Base-by-base conservation (phyloP, 1,140 invertebrate species). In the Bombus waltoni region DNA sequence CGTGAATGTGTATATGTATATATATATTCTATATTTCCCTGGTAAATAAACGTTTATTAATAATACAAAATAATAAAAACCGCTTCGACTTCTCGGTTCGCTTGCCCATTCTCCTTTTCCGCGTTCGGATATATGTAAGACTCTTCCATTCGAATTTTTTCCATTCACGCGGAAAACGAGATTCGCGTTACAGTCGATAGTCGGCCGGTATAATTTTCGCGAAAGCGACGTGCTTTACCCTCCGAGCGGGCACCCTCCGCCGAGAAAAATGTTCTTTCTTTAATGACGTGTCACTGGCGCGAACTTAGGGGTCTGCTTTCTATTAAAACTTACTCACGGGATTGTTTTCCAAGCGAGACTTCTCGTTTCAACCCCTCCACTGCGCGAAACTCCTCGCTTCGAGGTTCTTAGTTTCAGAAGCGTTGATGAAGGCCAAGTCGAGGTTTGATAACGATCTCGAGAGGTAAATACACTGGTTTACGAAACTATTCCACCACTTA, bases 81-180 rank as follows among this genome's bases (percentile, higher is more conserved):
- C 32, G 32, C 32, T 62, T 62, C 59, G n/a, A n/a, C 59, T 11
- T 28, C 10, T 62, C 28, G 9, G 4, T n/a, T n/a, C 59, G 1
- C 28, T 62, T 28, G 22, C 10, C 59, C 59, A 62, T n/a, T n/a
- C 13, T n/a, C 28, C 11, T 62, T n/a, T n/a, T 9, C 32, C 2
- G 5, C n/a, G 9, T n/a, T n/a, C 2, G 28, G 28, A 3, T 15
- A 62, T n/a, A 28, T 11, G 3, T 18, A 32, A 66, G 15, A 32
- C 13, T 32, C n/a, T 66, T 8, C 35, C n/a, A 18, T 18, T n/a
- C n/a, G 38, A 35, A 35, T 22, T 68, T 79, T 83, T 53, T 25
- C 72, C 87, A 57, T 87, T 87, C 59, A 53, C 72, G 25, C 22
- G 59, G 81, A 87, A 81, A 89, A 90, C 77, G 85, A 87, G 88